phyloP scores from a whole-genome alignment of 2,888 invertebrate genomes.

The Elegia similella region DNA sequence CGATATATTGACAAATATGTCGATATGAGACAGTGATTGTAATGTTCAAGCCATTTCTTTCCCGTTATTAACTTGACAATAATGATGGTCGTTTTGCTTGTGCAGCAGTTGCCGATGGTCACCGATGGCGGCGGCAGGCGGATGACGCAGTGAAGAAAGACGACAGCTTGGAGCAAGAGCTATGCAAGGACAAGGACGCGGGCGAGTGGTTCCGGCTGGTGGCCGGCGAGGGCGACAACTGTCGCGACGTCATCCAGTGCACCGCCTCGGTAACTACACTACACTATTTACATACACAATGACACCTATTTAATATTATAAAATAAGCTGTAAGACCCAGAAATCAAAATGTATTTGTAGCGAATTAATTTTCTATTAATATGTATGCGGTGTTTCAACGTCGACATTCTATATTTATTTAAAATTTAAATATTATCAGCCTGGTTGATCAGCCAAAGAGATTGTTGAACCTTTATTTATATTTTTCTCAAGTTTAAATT shows the following conservation, averaged over 20 bases:
- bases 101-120: conserved; percentile 68
- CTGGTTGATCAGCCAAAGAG: no score
- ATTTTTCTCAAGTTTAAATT: no score
- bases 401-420: no score
- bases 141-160: conserved; percentile 88
- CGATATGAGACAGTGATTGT: no score
- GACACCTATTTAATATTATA: not conserved
- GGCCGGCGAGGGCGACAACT: conserved; percentile 94
- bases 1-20: no score
- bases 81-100: conserved; percentile 27
- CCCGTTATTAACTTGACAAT: not conserved
- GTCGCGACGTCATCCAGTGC: conserved; percentile 97
- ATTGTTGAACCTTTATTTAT: no score
- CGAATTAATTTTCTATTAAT: not conserved
- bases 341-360: not conserved
- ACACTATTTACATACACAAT: conserved; percentile 36
- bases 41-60: no score
- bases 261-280: conserved; percentile 92
- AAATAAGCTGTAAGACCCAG: not conserved
- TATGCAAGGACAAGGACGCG: conserved; percentile 96
- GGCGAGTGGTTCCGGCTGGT: conserved; percentile 97
- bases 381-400: not conserved
- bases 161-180: conserved; percentile 92
- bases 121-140: conserved; percentile 86
- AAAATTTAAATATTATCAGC: no score